Percentiles rank a stretch among this genome's conserved stretches.
phyloP scores from a whole-genome alignment of 1,140 invertebrate species.

The Helicoverpa armigera region DNA sequence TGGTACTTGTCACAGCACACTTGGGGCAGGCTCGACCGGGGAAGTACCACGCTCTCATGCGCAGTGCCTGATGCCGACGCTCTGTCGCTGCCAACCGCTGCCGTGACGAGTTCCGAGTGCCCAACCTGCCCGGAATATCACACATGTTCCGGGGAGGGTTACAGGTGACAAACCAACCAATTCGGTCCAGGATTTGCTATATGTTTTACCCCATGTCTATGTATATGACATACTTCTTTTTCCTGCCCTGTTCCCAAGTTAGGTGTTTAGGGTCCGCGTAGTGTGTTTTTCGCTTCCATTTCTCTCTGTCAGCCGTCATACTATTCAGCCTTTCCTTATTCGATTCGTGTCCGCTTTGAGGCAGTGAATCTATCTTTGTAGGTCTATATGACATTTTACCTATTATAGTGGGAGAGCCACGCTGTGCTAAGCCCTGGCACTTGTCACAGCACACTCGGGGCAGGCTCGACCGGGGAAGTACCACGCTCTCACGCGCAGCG shows the following conservation, averaged over 20 bases:
- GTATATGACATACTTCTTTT: no score
- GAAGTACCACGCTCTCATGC: conserved; percentile 1
- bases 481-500: background rate
- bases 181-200: no score
- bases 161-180: no score
- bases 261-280: no score
- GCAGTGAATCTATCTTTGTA: no score
- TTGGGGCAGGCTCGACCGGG: background rate
- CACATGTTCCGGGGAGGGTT: background rate
- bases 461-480: conserved; percentile 24
- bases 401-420: conserved; percentile 16
- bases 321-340: no score
- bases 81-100: background rate
- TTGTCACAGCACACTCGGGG: background rate
- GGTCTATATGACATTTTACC: background rate
- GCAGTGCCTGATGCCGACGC: background rate
- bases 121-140: background rate
- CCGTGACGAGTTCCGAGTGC: conserved; percentile 8
- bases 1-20: background rate
- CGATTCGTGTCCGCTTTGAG: no score
- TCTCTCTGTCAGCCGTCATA: no score
- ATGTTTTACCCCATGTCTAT: no score
- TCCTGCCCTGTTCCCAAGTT: no score
- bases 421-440: conserved; percentile 1
- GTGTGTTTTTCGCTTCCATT: no score